These are phyloP conservation scores for Dendrolimus houi DNA, from an alignment of 2,888 invertebrate genomes.

Conservation along the genomic window DNA sequence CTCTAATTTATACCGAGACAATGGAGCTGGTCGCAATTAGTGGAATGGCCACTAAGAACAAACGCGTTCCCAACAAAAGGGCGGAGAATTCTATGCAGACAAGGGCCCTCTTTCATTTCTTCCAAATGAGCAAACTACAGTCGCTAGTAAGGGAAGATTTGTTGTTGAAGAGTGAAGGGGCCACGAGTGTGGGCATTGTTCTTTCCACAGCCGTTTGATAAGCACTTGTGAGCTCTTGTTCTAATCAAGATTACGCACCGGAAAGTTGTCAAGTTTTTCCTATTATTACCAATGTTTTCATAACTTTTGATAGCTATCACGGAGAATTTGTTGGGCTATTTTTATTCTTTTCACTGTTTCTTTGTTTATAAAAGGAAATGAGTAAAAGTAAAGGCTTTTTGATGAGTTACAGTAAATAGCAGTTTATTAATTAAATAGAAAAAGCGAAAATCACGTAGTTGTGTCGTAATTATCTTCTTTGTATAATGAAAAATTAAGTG, in stretches of 20 bases:
- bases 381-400: constrained; percentile 1
- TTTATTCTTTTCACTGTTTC: constrained; percentile 2
- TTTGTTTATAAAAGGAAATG: constrained; percentile 1
- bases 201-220: constrained; percentile 54
- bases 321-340: not conserved
- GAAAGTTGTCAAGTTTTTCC: constrained; percentile 27
- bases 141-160: constrained; percentile 59
- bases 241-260: constrained; percentile 54
- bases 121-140: constrained; percentile 74
- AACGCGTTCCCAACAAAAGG: constrained; percentile 68
- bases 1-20: constrained; percentile 64
- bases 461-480: no score
- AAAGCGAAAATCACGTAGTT: no score
- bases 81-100: constrained; percentile 44
- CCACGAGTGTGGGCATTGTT: constrained; percentile 60
- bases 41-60: constrained; percentile 71
- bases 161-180: constrained; percentile 63
- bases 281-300: constrained; percentile 15
- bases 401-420: not conserved
- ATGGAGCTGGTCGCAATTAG: constrained; percentile 72
- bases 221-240: constrained; percentile 61
- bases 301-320: not conserved
- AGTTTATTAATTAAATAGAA: no score
- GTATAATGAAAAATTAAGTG: no score
- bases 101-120: constrained; percentile 66